phyloP scores from a whole-genome alignment of 2,113 vertebrate species.

The Zosterops pallidus region DNA sequence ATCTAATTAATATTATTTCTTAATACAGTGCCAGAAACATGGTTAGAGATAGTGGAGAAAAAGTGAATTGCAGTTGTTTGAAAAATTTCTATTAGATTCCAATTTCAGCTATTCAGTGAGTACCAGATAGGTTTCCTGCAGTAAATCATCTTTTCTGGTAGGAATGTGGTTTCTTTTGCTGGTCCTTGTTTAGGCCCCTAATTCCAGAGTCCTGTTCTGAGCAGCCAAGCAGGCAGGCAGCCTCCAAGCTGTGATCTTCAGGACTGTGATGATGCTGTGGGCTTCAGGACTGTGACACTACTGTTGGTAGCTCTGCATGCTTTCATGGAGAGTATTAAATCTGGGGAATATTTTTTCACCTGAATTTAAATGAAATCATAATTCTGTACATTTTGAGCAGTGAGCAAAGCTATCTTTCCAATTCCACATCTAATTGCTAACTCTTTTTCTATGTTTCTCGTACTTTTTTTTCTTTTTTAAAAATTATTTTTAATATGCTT shows the following conservation, averaged over 20 bases:
- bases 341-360: accelerated
- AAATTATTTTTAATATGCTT: not conserved
- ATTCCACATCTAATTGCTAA: not conserved
- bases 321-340: not conserved
- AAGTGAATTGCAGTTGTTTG: not conserved
- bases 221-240: not conserved
- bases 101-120: not conserved
- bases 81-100: not conserved
- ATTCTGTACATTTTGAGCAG: not conserved
- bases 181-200: not conserved
- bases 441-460: not conserved
- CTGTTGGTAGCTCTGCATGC: not conserved
- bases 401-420: not conserved
- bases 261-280: not conserved
- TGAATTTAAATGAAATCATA: not conserved
- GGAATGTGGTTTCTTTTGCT: not conserved
- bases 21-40: not conserved
- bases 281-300: not conserved
- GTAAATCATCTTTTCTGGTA: not conserved
- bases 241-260: not conserved
- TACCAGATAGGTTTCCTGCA: not conserved
- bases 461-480: not conserved
- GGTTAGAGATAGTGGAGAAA: not conserved
- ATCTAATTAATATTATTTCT: not conserved
- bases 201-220: not conserved